Evolutionary conservation across 1,140 invertebrate genomes (phyloP).

Genomic region (Drosophila melanica): DNA sequence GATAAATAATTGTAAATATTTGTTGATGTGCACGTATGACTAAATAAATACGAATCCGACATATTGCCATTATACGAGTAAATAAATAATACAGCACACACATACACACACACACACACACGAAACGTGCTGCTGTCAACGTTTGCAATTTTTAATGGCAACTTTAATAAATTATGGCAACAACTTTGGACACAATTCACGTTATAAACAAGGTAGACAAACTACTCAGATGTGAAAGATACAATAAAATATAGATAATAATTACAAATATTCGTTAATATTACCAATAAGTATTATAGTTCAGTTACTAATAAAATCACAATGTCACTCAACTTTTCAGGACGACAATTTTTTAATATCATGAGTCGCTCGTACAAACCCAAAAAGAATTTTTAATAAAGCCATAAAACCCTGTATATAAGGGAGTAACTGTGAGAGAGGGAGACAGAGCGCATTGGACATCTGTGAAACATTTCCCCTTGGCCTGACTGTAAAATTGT

Average conservation of each 20-base stretch:
- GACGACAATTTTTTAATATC: too few relatives aligned
- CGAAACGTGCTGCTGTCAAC: constrained; percentile 67
- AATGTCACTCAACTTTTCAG: too few relatives aligned
- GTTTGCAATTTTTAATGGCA: constrained; percentile 76
- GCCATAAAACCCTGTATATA: constrained; percentile 1
- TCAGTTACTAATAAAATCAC: too few relatives aligned
- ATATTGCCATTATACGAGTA: constrained; percentile 45
- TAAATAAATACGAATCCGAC: constrained; percentile 63
- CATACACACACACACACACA: constrained; percentile 18
- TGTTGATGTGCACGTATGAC: constrained; percentile 70
- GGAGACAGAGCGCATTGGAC: constrained; percentile 3
- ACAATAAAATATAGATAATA: not conserved
- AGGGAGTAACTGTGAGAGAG: not conserved
- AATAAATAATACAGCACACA: constrained; percentile 41
- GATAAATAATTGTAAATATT: constrained; percentile 81
- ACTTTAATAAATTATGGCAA: constrained; percentile 64
- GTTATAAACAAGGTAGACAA: constrained; percentile 4
- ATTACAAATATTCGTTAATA: not conserved
- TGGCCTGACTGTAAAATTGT: constrained; percentile 7
- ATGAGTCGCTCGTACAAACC: not conserved
- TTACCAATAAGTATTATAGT: too few relatives aligned
- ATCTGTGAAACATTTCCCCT: constrained; percentile 19
- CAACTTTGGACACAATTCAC: constrained; percentile 40
- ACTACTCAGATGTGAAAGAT: not conserved
- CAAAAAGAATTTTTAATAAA: not conserved